Evolutionary conservation across 2,888 invertebrate species (phyloP).

Genomic region (Troglohyphantes excavatus): DNA sequence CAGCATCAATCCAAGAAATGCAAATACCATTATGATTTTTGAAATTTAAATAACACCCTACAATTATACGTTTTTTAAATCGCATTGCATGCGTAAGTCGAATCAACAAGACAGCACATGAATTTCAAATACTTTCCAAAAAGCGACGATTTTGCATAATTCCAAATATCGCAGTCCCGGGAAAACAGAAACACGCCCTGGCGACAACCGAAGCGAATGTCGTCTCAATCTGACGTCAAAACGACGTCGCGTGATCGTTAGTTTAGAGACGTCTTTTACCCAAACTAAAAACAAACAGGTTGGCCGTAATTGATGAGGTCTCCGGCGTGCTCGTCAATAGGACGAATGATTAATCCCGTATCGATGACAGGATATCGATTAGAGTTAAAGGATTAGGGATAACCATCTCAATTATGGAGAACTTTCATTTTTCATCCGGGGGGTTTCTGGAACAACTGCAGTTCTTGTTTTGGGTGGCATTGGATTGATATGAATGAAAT

Average conservation of each 20-base stretch:
- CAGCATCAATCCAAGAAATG: too few relatives aligned
- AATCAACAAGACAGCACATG: not conserved
- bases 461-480: too few relatives aligned
- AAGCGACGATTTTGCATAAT: too few relatives aligned
- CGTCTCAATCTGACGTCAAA: slow-evolving; percentile 27
- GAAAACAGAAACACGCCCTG: slow-evolving; percentile 31
- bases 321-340: slow-evolving; percentile 12
- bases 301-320: slow-evolving; percentile 47
- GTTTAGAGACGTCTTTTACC: slow-evolving; percentile 21
- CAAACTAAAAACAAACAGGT: slow-evolving; percentile 50
- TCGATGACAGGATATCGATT: slow-evolving; percentile 61
- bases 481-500: too few relatives aligned
- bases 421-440: not conserved
- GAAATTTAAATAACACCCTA: too few relatives aligned
- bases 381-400: slow-evolving; percentile 38
- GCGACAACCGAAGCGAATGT: slow-evolving; percentile 33
- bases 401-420: not conserved
- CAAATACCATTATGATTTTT: too few relatives aligned
- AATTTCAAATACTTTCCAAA: not conserved
- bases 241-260: slow-evolving; percentile 28
- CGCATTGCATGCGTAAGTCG: too few relatives aligned
- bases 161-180: too few relatives aligned
- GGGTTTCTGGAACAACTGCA: not conserved
- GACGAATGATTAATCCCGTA: slow-evolving; percentile 56
- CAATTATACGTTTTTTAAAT: too few relatives aligned